Base-by-base conservation (phyloP, 2,797 vertebrate species). In the Pseudopleuronectes americanus region DNA sequence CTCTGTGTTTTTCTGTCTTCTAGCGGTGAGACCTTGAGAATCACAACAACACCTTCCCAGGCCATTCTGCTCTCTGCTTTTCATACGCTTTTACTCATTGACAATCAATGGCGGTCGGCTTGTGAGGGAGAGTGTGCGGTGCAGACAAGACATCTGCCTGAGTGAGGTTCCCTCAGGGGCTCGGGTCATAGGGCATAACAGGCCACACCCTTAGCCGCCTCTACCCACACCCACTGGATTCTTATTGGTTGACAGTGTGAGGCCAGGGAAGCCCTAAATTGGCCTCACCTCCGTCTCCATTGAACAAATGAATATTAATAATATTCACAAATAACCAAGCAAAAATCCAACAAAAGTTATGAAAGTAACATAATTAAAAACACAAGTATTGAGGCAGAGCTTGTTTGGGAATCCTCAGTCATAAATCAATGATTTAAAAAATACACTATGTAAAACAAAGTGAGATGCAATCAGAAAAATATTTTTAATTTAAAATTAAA, bases 171-270 rank as follows among this genome's bases (percentile, higher is more conserved):
- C 83, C 83, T 87, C 43, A 73, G 84, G 87, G 84, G 77, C 38
- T 84, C 4, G 59, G 88, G 88, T 91, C 89, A 91, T 78, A 84
- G 90, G 89, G 72, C 84, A 90, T 71, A 61, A 51, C 54, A 88
- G 90, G 71, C 87, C 86, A 84, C 89, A 75, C 87, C 90, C 79
- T 71, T 65, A 52, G 64, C 54, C 0, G 49, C 67, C 65, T 79
- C 56, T 78, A 60, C 59, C 69, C 78, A 86, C 85, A 79, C 87
- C 83, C 84, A 84, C 76, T 68, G 48, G 49, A 62, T 77, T 80
- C 64, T 90, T 77, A 93, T 90, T 90, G 87, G 88, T 62, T 87
- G 36, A 71, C 55, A 65, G 45, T 67, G 66, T 74, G 73, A 83
- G 71, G 76, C 80, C 65, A 60, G 76, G 57, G 70, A 45, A 80